Percentiles rank a stretch among this genome's conserved stretches.
Conservation (phyloP, 1,140 invertebrate species). For the Lysiphlebus fabarum region DNA sequence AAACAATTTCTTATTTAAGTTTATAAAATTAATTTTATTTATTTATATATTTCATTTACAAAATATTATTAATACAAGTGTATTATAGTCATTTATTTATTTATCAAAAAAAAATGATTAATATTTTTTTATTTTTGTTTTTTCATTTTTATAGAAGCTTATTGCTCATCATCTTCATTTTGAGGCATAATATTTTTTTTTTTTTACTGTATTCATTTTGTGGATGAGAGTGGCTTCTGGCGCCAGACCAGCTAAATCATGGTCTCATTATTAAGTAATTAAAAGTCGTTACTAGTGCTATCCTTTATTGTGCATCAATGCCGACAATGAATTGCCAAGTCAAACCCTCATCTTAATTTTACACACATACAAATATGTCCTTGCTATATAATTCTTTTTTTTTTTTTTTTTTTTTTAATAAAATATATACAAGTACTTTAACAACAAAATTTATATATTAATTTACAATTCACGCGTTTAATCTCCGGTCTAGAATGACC, state of each 20-base stretch:
- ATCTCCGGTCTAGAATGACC: constrained; percentile 49
- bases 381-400: too few relatives aligned
- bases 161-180: too few relatives aligned
- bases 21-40: background rate
- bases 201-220: too few relatives aligned
- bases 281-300: constrained; percentile 57
- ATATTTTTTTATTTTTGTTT: background rate
- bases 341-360: constrained; percentile 46
- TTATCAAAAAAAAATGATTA: background rate
- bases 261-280: constrained; percentile 56
- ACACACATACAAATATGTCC: too few relatives aligned
- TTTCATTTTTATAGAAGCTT: background rate
- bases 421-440: too few relatives aligned
- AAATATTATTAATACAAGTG: background rate
- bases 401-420: too few relatives aligned
- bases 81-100: background rate
- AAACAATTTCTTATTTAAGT: background rate
- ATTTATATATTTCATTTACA: background rate
- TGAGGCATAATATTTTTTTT: too few relatives aligned
- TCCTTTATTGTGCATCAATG: constrained; percentile 36
- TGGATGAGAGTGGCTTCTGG: constrained; percentile 29
- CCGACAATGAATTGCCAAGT: constrained; percentile 46
- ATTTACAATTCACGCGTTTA: constrained; percentile 35
- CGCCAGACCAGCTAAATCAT: constrained; percentile 48
- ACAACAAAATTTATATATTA: background rate